Evolutionary conservation across 2,888 invertebrate genomes (phyloP).

Genomic region (Spodoptera exigua): DNA sequence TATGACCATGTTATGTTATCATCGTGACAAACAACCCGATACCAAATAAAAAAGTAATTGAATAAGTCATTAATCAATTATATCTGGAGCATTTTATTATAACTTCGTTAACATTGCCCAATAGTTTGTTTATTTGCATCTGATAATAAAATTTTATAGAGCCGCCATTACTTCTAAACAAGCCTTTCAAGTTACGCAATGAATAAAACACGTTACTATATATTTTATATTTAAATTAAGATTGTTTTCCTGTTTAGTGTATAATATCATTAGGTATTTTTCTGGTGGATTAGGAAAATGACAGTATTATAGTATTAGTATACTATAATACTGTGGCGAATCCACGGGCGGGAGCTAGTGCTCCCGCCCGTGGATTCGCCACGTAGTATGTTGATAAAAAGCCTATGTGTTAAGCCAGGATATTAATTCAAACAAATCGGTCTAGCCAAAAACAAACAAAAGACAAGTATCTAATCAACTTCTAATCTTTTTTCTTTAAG

Average conservation of each 20-base stretch:
- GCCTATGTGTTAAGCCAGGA: too few relatives aligned
- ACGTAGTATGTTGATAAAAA: too few relatives aligned
- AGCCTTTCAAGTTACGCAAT: conserved; percentile 40
- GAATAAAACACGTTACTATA: conserved; percentile 32
- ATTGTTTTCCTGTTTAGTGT: conserved; percentile 15
- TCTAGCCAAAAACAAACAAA: too few relatives aligned
- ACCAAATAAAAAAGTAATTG: conserved; percentile 55
- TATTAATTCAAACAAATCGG: too few relatives aligned
- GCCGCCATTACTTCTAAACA: conserved; percentile 8
- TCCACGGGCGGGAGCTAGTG: too few relatives aligned
- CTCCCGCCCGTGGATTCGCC: too few relatives aligned
- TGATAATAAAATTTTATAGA: conserved; percentile 56
- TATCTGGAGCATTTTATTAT: conserved; percentile 72
- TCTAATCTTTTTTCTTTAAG: too few relatives aligned
- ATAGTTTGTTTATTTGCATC: conserved; percentile 63
- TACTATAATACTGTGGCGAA: too few relatives aligned
- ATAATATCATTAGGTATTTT: background rate
- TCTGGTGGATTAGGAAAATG: too few relatives aligned
- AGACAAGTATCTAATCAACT: too few relatives aligned
- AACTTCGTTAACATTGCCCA: conserved; percentile 66
- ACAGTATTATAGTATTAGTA: too few relatives aligned
- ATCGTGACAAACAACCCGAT: conserved; percentile 56
- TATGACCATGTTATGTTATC: conserved; percentile 53
- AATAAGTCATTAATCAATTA: conserved; percentile 68
- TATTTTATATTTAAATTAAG: conserved; percentile 25